Conservation (phyloP, 2,113 vertebrate species). For the Neogobius melanostomus region DNA sequence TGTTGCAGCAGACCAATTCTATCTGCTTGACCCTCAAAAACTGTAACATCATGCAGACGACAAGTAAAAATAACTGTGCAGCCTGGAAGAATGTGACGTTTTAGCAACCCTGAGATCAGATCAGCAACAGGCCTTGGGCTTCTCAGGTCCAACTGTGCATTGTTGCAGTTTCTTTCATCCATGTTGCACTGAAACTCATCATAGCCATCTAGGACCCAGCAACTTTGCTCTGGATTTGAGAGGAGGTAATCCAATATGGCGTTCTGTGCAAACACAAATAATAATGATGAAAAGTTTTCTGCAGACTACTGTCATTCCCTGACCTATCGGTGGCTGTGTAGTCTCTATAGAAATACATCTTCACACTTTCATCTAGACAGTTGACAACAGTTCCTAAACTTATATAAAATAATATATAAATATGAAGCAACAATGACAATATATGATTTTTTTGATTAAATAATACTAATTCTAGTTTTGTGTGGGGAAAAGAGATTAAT, state of each 20-base stretch:
- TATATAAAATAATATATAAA: background rate
- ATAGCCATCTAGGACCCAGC: slow-evolving; percentile 90
- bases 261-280: slow-evolving; percentile 38
- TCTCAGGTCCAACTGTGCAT: slow-evolving; percentile 13
- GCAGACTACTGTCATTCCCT: background rate
- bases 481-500: too few species aligned
- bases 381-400: background rate
- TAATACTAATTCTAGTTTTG: too few species aligned
- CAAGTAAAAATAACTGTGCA: slow-evolving; percentile 87
- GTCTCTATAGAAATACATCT: too few species aligned
- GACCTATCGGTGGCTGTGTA: background rate
- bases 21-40: slow-evolving; percentile 63
- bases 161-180: background rate
- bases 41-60: slow-evolving; percentile 73
- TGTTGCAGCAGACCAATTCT: slow-evolving; percentile 79
- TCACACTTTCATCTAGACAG: too few species aligned
- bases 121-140: slow-evolving; percentile 62
- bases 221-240: slow-evolving; percentile 72
- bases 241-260: slow-evolving; percentile 78
- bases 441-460: too few species aligned
- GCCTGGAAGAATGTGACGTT: slow-evolving; percentile 80
- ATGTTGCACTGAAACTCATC: slow-evolving; percentile 81
- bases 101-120: slow-evolving; percentile 81
- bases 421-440: too few species aligned
- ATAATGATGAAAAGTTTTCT: background rate